phyloP scores from a whole-genome alignment of 2,888 invertebrate species.

The Gerosis bhagava region DNA sequence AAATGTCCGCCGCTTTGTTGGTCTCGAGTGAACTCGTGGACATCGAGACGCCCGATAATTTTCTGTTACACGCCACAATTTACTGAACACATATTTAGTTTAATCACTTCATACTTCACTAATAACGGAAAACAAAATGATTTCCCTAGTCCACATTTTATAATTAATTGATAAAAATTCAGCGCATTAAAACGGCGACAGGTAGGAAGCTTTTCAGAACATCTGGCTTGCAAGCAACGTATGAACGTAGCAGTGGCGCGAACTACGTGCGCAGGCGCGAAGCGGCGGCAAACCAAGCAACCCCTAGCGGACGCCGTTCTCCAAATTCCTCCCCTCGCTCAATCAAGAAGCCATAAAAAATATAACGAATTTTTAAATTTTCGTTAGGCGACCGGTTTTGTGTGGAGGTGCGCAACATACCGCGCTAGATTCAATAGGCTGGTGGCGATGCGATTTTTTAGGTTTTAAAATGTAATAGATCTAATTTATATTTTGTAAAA shows the following conservation, averaged over 20 bases:
- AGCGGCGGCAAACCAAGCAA: conserved; percentile 63
- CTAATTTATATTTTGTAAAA: too few species aligned
- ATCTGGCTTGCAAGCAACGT: conserved; percentile 81
- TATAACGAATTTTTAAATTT: conserved; percentile 77
- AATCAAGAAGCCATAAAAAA: conserved; percentile 73
- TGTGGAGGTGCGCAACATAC: conserved; percentile 36
- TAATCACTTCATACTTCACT: conserved; percentile 68
- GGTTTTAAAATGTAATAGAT: too few species aligned
- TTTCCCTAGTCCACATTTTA: conserved; percentile 73
- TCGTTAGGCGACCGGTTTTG: conserved; percentile 71
- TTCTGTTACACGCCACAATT: conserved; percentile 62
- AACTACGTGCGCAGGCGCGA: conserved; percentile 81
- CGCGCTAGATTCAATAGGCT: conserved; percentile 12
- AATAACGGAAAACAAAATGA: conserved; percentile 57
- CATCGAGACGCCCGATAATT: conserved; percentile 78
- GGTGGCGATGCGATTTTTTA: too few species aligned
- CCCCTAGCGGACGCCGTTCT: conserved; percentile 73
- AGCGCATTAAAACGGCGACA: conserved; percentile 71
- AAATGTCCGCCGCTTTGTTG: conserved; percentile 83
- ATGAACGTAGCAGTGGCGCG: conserved; percentile 82
- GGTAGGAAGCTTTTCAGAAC: conserved; percentile 81
- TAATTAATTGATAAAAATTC: conserved; percentile 63
- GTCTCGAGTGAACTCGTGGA: conserved; percentile 82
- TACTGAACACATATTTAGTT: conserved; percentile 64
- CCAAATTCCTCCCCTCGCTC: conserved; percentile 71